A percentile compares a stretch with the other conserved stretches of the same genome.
Evolutionary conservation across 1,140 invertebrate species (phyloP).

Genomic region (Pachyrhynchus sulphureomaculatus): DNA sequence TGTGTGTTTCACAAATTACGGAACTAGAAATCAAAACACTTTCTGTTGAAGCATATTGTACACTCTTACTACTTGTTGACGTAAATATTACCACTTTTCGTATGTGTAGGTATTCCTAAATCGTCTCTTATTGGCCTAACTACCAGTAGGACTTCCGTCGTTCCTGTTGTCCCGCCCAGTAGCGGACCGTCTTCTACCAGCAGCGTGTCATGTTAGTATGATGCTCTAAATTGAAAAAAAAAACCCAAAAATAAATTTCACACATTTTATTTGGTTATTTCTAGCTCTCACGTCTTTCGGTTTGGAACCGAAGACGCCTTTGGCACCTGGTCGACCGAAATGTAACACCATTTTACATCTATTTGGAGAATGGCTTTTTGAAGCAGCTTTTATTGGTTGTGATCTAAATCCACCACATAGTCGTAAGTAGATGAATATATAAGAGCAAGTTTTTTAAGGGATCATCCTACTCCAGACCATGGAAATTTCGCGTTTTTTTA

Average conservation of each 20-base stretch:
- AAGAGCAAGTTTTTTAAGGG: too few species aligned
- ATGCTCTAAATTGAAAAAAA: too few species aligned
- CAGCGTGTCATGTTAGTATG: slow-evolving; percentile 63
- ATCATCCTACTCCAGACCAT: too few species aligned
- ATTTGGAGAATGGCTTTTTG: slow-evolving; percentile 96
- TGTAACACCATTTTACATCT: slow-evolving; percentile 91
- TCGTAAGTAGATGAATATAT: slow-evolving; percentile 45
- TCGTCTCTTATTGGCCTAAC: slow-evolving; percentile 75
- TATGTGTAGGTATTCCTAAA: slow-evolving; percentile 71
- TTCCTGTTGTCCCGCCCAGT: slow-evolving; percentile 51
- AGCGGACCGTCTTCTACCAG: slow-evolving; percentile 67
- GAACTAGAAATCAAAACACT: too few species aligned
- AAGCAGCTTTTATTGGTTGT: slow-evolving; percentile 86
- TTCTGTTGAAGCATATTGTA: too few species aligned
- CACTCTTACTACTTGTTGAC: too few species aligned
- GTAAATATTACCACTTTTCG: neutral
- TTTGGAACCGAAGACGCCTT: slow-evolving; percentile 48
- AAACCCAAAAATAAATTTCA: slow-evolving; percentile 2
- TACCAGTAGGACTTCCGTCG: slow-evolving; percentile 61
- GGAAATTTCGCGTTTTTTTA: too few species aligned
- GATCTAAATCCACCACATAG: slow-evolving; percentile 58
- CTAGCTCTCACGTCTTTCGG: slow-evolving; percentile 51
- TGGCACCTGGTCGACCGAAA: slow-evolving; percentile 79
- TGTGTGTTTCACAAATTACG: too few species aligned
- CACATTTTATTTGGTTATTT: slow-evolving; percentile 9